These are phyloP conservation scores for Spilogale gracilis DNA, from an alignment of 2,113 vertebrate genomes.

Conservation along the genomic window DNA sequence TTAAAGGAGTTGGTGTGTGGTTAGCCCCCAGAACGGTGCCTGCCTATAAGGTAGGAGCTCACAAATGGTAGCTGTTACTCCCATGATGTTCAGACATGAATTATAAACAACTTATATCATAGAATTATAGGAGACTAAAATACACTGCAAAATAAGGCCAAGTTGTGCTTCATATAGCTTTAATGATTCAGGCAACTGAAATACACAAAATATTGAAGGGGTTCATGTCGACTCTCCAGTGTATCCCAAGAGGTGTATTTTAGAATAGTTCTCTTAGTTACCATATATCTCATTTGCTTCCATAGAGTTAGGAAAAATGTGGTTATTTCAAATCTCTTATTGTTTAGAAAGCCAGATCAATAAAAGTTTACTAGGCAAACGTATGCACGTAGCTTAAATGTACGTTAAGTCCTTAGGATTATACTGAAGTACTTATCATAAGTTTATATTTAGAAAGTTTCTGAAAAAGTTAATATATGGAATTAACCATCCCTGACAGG, in stretches of 20 bases:
- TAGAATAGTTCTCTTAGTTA: background rate
- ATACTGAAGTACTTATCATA: background rate
- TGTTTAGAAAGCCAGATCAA: conserved; percentile 54
- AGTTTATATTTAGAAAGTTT: conserved; percentile 28
- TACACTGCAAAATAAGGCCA: conserved; percentile 22
- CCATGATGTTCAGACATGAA: background rate
- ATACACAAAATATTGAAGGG: background rate
- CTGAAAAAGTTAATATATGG: background rate
- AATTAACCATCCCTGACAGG: background rate
- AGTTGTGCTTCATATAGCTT: background rate
- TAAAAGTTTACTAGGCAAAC: conserved; percentile 14
- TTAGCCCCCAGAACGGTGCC: background rate
- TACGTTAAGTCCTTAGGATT: background rate
- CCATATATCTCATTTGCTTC: conserved; percentile 15
- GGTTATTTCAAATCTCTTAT: background rate
- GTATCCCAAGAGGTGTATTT: background rate
- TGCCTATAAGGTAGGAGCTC: background rate
- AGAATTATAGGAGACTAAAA: background rate
- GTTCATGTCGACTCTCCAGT: background rate
- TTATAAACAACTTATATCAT: conserved; percentile 4
- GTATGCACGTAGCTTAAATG: background rate
- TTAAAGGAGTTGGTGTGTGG: background rate
- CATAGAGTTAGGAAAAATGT: background rate
- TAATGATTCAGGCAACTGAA: conserved; percentile 58
- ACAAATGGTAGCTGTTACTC: background rate